These are phyloP conservation scores for Drosophila albomicans DNA, from an alignment of 1,140 invertebrate genomes.

Conservation along the genomic window DNA sequence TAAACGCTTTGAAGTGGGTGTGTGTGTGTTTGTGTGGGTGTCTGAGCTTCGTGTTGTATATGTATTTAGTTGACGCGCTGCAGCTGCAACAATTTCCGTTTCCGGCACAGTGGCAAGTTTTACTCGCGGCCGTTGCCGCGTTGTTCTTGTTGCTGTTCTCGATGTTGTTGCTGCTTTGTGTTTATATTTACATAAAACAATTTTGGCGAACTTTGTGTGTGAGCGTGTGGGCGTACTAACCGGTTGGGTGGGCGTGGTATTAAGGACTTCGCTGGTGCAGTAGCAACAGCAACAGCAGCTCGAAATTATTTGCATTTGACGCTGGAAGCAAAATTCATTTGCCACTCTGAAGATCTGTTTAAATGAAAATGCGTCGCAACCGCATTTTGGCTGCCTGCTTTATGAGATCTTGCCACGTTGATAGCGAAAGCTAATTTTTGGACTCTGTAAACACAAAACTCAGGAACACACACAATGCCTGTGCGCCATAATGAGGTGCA, in stretches of 20 bases:
- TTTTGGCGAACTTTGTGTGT: constrained; percentile 74
- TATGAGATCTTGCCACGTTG: constrained; percentile 43
- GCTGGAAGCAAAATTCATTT: constrained; percentile 56
- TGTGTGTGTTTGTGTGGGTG: constrained; percentile 16
- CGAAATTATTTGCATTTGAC: constrained; percentile 75
- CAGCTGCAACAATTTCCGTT: constrained; percentile 82
- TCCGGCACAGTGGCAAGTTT: constrained; percentile 57
- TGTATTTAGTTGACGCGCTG: constrained; percentile 72
- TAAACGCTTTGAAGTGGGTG: constrained; percentile 31
- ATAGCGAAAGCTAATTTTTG: constrained; percentile 42
- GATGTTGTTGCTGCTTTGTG: constrained; percentile 47
- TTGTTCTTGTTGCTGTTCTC: constrained; percentile 15
- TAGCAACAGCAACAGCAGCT: constrained; percentile 17
- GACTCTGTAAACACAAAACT: constrained; percentile 25
- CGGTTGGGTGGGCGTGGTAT: constrained; percentile 36
- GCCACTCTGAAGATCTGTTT: constrained; percentile 17
- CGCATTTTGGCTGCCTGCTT: constrained; percentile 30
- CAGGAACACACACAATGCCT: background rate
- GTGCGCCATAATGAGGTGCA: constrained; percentile 31
- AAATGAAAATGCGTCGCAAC: constrained; percentile 43
- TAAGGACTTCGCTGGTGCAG: background rate
- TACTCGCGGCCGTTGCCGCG: constrained; percentile 10
- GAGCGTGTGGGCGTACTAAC: constrained; percentile 32
- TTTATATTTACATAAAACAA: constrained; percentile 83
- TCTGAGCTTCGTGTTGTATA: constrained; percentile 19